These are phyloP conservation scores for Ceraclea dissimilis DNA, from an alignment of 2,888 invertebrate species.

Conservation along the genomic window DNA sequence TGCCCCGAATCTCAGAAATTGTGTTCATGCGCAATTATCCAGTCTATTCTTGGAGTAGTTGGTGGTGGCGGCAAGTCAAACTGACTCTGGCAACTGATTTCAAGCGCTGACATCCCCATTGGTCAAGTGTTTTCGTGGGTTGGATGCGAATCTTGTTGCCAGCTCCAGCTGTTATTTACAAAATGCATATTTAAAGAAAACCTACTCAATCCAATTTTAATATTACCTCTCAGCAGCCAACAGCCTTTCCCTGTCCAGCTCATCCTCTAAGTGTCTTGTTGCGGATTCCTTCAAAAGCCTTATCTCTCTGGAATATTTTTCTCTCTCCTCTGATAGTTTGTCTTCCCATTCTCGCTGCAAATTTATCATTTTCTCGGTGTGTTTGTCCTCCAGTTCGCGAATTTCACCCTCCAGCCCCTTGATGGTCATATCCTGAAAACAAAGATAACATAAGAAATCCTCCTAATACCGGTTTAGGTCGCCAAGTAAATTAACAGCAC, in stretches of 20 bases:
- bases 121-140: too few species aligned
- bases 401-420: constrained; percentile 83
- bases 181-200: too few species aligned
- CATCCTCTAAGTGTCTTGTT: constrained; percentile 40
- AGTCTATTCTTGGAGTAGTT: too few species aligned
- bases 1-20: too few species aligned
- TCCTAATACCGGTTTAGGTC: too few species aligned
- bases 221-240: constrained; percentile 38
- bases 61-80: too few species aligned
- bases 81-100: too few species aligned
- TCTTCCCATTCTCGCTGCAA: constrained; percentile 40
- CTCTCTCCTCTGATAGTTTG: constrained; percentile 35
- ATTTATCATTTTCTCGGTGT: constrained; percentile 56
- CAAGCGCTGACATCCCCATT: too few species aligned
- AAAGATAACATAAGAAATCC: not conserved
- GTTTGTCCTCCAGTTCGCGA: constrained; percentile 66
- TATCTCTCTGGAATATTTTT: constrained; percentile 41
- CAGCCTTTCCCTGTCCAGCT: constrained; percentile 42
- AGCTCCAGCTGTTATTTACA: too few species aligned
- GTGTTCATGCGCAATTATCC: too few species aligned
- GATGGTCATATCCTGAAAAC: constrained; percentile 64
- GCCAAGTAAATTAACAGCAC: too few species aligned
- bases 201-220: not conserved
- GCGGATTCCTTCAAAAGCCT: constrained; percentile 50
- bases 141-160: too few species aligned